Base-by-base conservation (phyloP, 2,113 vertebrate genomes). In the Trochalopteron elliotii region DNA sequence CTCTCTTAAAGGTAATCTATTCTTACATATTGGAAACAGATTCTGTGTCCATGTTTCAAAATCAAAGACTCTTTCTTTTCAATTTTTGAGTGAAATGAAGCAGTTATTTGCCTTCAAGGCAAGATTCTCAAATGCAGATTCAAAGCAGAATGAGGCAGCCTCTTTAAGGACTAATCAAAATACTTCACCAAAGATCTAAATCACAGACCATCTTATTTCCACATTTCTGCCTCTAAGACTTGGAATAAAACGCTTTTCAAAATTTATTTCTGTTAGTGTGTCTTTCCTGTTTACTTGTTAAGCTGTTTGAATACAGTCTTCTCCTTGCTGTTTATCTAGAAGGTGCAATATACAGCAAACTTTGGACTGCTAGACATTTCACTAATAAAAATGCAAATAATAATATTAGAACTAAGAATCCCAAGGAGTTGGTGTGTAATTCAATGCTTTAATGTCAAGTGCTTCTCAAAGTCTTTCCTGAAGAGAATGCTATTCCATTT, bases 371-470 rank as follows among this genome's bases (percentile, higher is more conserved):
- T 81, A 55, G 35, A 12, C 40, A 44, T 33, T 88, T 88, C 55
- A 77, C 4, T 82, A 92, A 90, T 93, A 90, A 83, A 88, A 94
- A 95, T 77, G 79, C 59, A 92, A 93, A 90, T 92, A 93, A 74
- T 89, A 82, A 49, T 61, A 56, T 47, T 69, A 72, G 39, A 89
- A 74, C 52, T 59, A 83, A 77, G 60, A 93, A 74, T 70, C 45
- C n/a, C 52, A 86, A 63, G 19, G 45, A 88, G 37, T 5, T 68
- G 28, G n/a, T 88, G 37, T 23, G 20, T 63, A 77, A 94, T 86
- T 88, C 55, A 88, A 11, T 42, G 7, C n/a, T 60, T 80, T 86
- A 77, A 92, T 90, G 17, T 63, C 55, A 83, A 63, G 47, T 70
- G 39, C 28, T 90, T 88, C 57, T 85, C 42, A 77, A 76, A 84